Base-by-base conservation (phyloP, 2,888 invertebrate genomes). In the Xiphydria camelus region DNA sequence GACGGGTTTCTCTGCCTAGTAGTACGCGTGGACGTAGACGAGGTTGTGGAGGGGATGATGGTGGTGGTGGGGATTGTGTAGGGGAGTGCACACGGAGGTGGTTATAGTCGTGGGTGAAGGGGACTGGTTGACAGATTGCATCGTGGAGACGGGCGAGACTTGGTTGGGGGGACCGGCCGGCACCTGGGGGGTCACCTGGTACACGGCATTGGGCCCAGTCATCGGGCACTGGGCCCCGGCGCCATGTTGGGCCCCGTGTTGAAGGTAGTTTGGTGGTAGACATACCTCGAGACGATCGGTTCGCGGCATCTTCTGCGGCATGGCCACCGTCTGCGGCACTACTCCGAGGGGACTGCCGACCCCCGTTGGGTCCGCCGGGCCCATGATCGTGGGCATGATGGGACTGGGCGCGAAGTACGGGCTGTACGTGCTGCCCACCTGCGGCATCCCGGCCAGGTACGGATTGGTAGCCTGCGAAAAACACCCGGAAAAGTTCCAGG, bases 211-310 rank as follows among this genome's bases (percentile, higher is more conserved):
- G 43, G 62, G 61, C 59, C 63, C 68, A 60, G 70, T 62, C 70
- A 67, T 68, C 62, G 66, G 70, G 68, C 67, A 70, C 66, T 63
- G 70, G 65, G 64, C 62, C 65, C 68, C 71, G 58, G 57, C 58
- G 58, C 62, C 65, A 58, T 64, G 68, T 61, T 71, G 72, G 68
- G 68, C 66, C 61, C 66, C 68, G 66, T 69, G 69, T 62, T 64
- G 71, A 69, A 66, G 67, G 71, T 70, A 64, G 68, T 68, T 71
- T 64, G 70, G 69, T 66, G 65, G 69, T 68, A 69, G 68, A 80
- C 87, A 85, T 85, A 94, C 95, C 94, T 95, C 94, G 81, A 95
- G 87, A 82, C 95, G 86, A 81, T 94, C 94, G 77, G 93, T 89
- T 79, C 94, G 88, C 68, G 91, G 91, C 84, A 94, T 84, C 83